Evolutionary conservation across 2,888 invertebrate species (phyloP).

Genomic region (Artemia sp.): DNA sequence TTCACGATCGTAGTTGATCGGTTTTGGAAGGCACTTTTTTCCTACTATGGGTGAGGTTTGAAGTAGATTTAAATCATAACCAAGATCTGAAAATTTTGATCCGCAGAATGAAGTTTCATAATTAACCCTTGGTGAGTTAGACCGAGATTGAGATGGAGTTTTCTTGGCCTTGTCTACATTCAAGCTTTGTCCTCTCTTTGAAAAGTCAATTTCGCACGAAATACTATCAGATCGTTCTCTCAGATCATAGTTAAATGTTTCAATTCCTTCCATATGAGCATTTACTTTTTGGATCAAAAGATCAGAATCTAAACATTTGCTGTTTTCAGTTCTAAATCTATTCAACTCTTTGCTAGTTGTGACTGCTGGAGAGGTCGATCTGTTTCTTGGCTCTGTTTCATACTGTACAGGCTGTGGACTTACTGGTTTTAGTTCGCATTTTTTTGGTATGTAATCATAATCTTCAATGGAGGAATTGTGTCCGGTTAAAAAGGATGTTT

Average conservation of each 20-base stretch:
- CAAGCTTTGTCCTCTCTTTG: not conserved
- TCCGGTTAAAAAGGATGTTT: not conserved
- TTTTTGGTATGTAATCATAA: not conserved
- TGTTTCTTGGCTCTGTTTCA: constrained; percentile 21
- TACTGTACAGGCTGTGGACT: constrained; percentile 15
- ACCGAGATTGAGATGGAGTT: constrained; percentile 1
- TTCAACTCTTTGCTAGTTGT: not conserved
- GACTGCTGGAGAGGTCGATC: constrained; percentile 18
- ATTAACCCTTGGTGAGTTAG: not conserved
- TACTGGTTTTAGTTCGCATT: not conserved
- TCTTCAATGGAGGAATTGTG: not conserved
- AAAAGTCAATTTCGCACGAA: not conserved
- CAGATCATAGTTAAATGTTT: not conserved
- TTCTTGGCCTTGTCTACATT: not conserved
- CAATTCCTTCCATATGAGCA: constrained; percentile 8
- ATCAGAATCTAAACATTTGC: not conserved
- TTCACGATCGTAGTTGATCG: constrained; percentile 11
- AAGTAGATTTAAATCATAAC: not conserved
- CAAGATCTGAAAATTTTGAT: constrained; percentile 10
- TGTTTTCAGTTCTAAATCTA: not conserved
- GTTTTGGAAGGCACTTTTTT: not conserved
- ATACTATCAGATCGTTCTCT: constrained; percentile 13
- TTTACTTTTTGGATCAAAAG: constrained; percentile 1
- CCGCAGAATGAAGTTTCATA: constrained; percentile 23
- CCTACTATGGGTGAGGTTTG: not conserved